These are phyloP conservation scores for Colletes collaris DNA, from an alignment of 2,888 invertebrate species.

Conservation along the genomic window DNA sequence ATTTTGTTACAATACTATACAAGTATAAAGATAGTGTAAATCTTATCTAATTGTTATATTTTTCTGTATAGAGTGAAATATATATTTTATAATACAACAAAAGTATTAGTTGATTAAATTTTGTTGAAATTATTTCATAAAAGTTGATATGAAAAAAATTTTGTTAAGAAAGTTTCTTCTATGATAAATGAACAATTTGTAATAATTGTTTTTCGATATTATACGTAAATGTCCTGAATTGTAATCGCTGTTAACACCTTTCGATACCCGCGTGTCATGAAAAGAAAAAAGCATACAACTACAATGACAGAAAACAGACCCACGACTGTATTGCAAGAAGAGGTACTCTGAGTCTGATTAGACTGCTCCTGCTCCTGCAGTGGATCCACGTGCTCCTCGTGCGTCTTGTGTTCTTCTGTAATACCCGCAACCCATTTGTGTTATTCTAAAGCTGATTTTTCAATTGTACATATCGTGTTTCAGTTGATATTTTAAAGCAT, in stretches of 20 bases:
- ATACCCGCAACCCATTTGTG: constrained; percentile 80
- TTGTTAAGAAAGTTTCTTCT: background rate
- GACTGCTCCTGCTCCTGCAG: constrained; percentile 80
- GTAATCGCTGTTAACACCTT: constrained; percentile 31
- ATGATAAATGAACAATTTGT: background rate
- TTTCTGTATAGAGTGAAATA: background rate
- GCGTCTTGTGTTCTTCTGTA: constrained; percentile 81
- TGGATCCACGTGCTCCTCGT: constrained; percentile 80
- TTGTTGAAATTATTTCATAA: too few species aligned
- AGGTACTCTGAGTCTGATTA: constrained; percentile 81
- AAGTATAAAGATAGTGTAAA: background rate
- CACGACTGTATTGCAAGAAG: constrained; percentile 81
- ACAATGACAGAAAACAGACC: constrained; percentile 82
- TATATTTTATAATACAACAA: background rate
- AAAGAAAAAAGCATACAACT: constrained; percentile 75
- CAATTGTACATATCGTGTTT: constrained; percentile 53
- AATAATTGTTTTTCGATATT: background rate
- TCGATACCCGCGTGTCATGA: constrained; percentile 41
- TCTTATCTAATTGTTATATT: background rate
- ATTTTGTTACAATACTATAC: constrained; percentile 4
- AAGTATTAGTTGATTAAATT: too few species aligned
- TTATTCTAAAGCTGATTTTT: constrained; percentile 70
- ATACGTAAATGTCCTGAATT: constrained; percentile 5
- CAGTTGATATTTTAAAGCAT: constrained; percentile 48
- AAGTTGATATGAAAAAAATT: too few species aligned